Conservation (phyloP, 1,140 invertebrate genomes). For the Coelopa frigida region DNA sequence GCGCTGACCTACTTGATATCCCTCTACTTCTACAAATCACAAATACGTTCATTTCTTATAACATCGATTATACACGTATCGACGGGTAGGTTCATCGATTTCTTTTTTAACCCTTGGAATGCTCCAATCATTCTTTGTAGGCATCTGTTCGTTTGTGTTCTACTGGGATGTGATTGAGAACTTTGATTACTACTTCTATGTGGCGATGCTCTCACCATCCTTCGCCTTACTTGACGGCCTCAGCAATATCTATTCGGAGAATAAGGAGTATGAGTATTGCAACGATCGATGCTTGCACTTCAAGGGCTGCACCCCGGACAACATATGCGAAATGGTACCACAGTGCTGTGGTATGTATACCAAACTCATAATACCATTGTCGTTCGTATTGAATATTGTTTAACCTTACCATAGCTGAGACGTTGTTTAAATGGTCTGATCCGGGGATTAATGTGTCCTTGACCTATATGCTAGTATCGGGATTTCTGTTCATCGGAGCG, state of each 20-base stretch:
- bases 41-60: slow-evolving; percentile 24
- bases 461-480: slow-evolving; percentile 18
- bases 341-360: slow-evolving; percentile 24
- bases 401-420: slow-evolving; percentile 14
- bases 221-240: slow-evolving; percentile 33
- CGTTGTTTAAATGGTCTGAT: slow-evolving; percentile 23
- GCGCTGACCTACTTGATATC: slow-evolving; percentile 30
- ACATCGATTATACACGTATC: slow-evolving; percentile 26
- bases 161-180: slow-evolving; percentile 36
- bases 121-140: neutral
- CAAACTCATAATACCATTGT: neutral
- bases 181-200: slow-evolving; percentile 26
- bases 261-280: slow-evolving; percentile 21
- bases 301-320: slow-evolving; percentile 13
- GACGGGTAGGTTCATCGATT: slow-evolving; percentile 14
- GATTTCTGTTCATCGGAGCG: slow-evolving; percentile 12
- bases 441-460: slow-evolving; percentile 28
- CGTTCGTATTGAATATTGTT: too few relatives aligned
- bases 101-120: too few relatives aligned
- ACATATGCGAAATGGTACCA: slow-evolving; percentile 27
- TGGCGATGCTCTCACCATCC: slow-evolving; percentile 27
- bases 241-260: slow-evolving; percentile 27
- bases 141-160: slow-evolving; percentile 24
- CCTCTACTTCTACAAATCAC: slow-evolving; percentile 21
- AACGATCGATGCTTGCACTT: slow-evolving; percentile 15